These are phyloP conservation scores for Bos indicus DNA, from an alignment of 2,113 vertebrate species.

Conservation along the genomic window DNA sequence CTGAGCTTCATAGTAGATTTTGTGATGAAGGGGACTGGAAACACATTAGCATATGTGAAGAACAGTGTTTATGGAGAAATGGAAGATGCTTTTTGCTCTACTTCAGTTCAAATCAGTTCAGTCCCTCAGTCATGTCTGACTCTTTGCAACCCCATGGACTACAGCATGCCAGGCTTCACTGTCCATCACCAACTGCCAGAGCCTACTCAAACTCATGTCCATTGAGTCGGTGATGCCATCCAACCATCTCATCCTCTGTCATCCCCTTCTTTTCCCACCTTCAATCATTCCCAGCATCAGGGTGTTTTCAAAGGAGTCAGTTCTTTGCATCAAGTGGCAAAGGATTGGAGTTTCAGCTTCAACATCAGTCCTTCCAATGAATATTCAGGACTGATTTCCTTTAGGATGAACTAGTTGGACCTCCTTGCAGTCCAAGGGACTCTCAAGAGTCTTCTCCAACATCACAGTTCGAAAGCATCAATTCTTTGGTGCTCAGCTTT, in stretches of 20 bases:
- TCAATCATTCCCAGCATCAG: neutral
- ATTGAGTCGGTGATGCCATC: neutral
- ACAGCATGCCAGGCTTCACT: neutral
- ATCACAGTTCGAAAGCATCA: neutral
- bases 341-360: neutral
- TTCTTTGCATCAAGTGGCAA: neutral
- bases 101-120: neutral
- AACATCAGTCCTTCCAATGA: neutral
- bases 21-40: slow-evolving; percentile 4
- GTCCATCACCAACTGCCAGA: neutral
- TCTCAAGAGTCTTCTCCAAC: neutral
- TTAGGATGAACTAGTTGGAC: neutral
- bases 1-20: slow-evolving; percentile 27
- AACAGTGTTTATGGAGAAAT: slow-evolving; percentile 17
- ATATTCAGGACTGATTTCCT: neutral
- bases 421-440: neutral
- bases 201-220: neutral
- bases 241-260: neutral
- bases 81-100: slow-evolving; percentile 40
- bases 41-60: slow-evolving; percentile 42
- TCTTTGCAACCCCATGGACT: neutral
- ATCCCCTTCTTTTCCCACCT: neutral
- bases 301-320: neutral
- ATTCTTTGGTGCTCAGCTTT: neutral
- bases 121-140: neutral